A percentile compares a stretch with the other conserved stretches of the same genome.
Conservation (phyloP, 2,113 vertebrate species). For the Semicossyphus pulcher region DNA sequence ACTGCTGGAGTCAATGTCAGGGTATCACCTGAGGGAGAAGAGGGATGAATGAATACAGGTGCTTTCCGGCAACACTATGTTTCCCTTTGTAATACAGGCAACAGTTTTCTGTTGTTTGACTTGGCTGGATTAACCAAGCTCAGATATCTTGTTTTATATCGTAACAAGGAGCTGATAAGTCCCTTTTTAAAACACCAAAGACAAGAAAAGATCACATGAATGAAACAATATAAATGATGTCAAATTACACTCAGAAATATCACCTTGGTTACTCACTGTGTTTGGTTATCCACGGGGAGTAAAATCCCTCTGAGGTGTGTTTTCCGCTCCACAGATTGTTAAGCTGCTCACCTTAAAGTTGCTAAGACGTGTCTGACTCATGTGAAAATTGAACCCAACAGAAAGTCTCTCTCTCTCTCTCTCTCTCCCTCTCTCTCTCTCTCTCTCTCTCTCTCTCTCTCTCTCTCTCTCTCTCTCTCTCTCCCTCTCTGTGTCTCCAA, state of each 20-base stretch:
- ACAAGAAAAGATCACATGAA: neutral
- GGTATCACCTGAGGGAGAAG: slow-evolving; percentile 1
- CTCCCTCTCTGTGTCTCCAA: neutral
- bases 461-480: neutral
- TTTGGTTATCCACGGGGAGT: neutral
- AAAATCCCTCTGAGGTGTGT: neutral
- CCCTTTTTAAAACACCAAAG: too few species aligned
- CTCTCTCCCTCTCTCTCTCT: slow-evolving; percentile 35
- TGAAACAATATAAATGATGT: neutral
- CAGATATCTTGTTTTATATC: too few species aligned
- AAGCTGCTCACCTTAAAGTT: slow-evolving; percentile 1
- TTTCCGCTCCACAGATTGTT: neutral
- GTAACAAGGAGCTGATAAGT: too few species aligned
- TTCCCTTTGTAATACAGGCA: neutral
- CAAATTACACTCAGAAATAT: neutral
- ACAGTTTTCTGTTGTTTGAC: neutral
- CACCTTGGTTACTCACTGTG: slow-evolving; percentile 33
- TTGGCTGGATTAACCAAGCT: too few species aligned
- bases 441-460: neutral
- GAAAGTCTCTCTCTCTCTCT: slow-evolving; percentile 1
- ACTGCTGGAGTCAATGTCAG: neutral
- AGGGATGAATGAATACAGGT: neutral
- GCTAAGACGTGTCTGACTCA: slow-evolving; percentile 24
- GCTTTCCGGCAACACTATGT: neutral
- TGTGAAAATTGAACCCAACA: slow-evolving; percentile 15